Evolutionary conservation across 1,140 invertebrate genomes (phyloP), one percentile per base, ranked within the genome.

Genomic region (Pseudobourletiella spinata): DNA sequence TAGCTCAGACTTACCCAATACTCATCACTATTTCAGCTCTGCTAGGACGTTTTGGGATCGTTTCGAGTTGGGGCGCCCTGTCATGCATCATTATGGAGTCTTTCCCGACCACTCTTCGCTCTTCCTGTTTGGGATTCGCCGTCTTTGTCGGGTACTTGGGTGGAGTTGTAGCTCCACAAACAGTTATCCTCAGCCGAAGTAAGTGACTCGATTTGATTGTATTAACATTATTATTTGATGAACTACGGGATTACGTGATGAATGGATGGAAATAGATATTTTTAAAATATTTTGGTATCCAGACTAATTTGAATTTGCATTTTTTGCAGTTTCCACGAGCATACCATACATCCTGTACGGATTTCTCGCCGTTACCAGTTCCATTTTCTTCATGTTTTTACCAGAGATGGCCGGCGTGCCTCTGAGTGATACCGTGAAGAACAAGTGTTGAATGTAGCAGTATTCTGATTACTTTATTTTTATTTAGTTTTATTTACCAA

Each of bases 261-360:
- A 25, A 6, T 52, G 8, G 29, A 6, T 30, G 6, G 8, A 4
- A 25, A 54, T 54, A 8, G 11, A 6, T 54, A 28, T 30, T 54
- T 26, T 54, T 25, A 26, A 28, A 6, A 54, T 20, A 22, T 22
- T 48, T 22, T 39, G n/a, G n/a, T 11, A 39, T 39, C n/a, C 8
- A n/a, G n/a, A n/a, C n/a, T n/a, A 16, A 29, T 3, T 14, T 59
- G 2, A 32, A 32, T 30, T 52, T 43, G 28, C 28, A 16, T 35
- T 11, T n/a, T 57, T 48, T 57, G 15, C 52, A 62, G 59, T 54
- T 30, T 56, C 56, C 0, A 26, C 59, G 2, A 26, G 52, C n/a
- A 43, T 66, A 6, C 59, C 65, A 2, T 66, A 66, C 20, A 56
- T 63, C 16, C 26, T 66, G 16, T 59, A 63, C 16, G 59, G 65